Conservation (phyloP, 92 coral and sea anemone species). For the Zoanthus gigantus region DNA sequence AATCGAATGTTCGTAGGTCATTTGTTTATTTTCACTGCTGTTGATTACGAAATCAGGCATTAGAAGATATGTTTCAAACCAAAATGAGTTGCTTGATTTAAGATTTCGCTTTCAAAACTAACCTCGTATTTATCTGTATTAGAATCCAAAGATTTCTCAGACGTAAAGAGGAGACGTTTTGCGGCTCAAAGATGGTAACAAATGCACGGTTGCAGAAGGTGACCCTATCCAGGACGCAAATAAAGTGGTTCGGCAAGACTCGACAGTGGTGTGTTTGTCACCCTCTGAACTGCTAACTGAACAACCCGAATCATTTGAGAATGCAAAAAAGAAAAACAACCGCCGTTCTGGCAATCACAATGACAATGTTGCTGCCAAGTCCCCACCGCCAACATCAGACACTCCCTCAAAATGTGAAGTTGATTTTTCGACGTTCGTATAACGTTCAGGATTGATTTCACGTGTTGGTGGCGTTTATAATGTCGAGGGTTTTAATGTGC, state of each 20-base stretch:
- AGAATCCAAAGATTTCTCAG: constrained; percentile 11
- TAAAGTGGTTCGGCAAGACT: not conserved
- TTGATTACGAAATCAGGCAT: not conserved
- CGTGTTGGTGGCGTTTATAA: not conserved
- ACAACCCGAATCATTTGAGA: not conserved
- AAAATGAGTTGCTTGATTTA: not conserved
- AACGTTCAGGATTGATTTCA: not conserved
- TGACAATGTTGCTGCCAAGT: not conserved
- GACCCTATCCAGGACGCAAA: not conserved
- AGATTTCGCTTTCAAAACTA: not conserved
- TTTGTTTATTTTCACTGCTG: not conserved
- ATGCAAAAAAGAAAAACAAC: not conserved
- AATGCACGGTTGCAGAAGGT: not conserved
- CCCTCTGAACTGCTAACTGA: not conserved
- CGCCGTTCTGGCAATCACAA: not conserved
- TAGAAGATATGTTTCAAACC: not conserved
- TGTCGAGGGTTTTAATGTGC: constrained; percentile 6
- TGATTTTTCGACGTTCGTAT: not conserved
- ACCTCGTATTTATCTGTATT: not conserved
- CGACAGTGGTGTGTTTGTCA: not conserved
- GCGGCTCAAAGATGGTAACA: not conserved
- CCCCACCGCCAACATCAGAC: not conserved
- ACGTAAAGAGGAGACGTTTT: not conserved
- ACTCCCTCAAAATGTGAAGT: not conserved
- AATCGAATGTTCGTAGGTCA: not conserved